Conservation (phyloP, 2,888 invertebrate genomes). For the Nowickia ferox region DNA sequence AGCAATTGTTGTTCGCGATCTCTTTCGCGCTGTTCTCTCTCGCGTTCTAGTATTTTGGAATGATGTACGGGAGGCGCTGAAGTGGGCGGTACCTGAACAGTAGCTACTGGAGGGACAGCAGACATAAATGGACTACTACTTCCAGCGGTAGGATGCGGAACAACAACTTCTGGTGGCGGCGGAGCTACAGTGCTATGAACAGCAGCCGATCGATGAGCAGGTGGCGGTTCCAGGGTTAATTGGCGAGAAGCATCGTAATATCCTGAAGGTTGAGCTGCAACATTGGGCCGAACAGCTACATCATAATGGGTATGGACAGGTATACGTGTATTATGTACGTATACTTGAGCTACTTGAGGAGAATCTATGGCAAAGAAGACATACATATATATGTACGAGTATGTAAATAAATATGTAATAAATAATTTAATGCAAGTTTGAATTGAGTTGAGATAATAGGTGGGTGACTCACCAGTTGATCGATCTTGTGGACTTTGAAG, state of each 20-base stretch:
- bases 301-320: slow-evolving; percentile 83
- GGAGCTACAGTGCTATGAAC: slow-evolving; percentile 83
- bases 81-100: slow-evolving; percentile 54
- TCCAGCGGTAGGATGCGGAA: slow-evolving; percentile 64
- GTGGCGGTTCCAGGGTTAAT: slow-evolving; percentile 85
- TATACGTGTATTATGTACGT: slow-evolving; percentile 85
- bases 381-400: neutral
- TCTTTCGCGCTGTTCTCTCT: slow-evolving; percentile 79
- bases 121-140: slow-evolving; percentile 76
- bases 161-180: slow-evolving; percentile 74
- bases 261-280: slow-evolving; percentile 69
- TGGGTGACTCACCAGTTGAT: slow-evolving; percentile 84
- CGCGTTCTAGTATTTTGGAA: slow-evolving; percentile 80
- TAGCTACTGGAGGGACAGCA: slow-evolving; percentile 72
- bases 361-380: slow-evolving; percentile 83
- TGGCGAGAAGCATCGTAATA: slow-evolving; percentile 85
- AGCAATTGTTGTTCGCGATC: slow-evolving; percentile 74
- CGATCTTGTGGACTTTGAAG: slow-evolving; percentile 89
- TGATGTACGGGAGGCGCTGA: slow-evolving; percentile 76
- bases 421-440: no score
- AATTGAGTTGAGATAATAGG: neutral
- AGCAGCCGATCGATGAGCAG: slow-evolving; percentile 84
- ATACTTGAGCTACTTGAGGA: slow-evolving; percentile 88
- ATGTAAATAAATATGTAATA: neutral
- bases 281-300: slow-evolving; percentile 80